A percentile compares a stretch with the other conserved stretches of the same genome.
phyloP scores from a whole-genome alignment of 2,888 invertebrate genomes.

The Lithophane leautieri region DNA sequence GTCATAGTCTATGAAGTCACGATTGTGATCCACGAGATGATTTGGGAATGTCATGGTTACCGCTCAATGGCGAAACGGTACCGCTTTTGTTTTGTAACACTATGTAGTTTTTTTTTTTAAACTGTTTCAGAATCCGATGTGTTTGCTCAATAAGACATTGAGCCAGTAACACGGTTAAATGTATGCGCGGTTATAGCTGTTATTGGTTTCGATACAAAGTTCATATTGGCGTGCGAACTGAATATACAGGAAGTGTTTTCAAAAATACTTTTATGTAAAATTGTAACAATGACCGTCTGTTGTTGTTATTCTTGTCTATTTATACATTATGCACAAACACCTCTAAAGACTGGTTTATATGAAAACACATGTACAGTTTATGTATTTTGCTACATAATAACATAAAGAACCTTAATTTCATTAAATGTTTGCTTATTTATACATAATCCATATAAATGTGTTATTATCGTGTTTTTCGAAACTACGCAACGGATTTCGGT shows the following conservation, averaged over 20 bases:
- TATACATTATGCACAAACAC: neutral
- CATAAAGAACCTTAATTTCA: neutral
- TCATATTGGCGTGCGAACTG: conserved; percentile 33
- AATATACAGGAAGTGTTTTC: conserved; percentile 44
- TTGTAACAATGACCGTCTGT: conserved; percentile 26
- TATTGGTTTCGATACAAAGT: conserved; percentile 49
- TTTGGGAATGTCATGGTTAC: conserved; percentile 89
- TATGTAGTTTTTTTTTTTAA: conserved; percentile 69
- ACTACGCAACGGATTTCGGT: neutral
- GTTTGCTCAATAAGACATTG: conserved; percentile 75
- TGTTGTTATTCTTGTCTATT: conserved; percentile 28
- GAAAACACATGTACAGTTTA: neutral
- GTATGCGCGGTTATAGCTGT: conserved; percentile 48
- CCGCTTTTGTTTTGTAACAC: conserved; percentile 78
- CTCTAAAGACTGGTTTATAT: neutral
- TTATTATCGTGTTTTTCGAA: neutral
- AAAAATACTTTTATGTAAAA: conserved; percentile 39
- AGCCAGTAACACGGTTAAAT: conserved; percentile 52
- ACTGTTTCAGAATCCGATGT: conserved; percentile 56
- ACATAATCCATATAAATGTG: neutral
- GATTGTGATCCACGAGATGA: conserved; percentile 85
- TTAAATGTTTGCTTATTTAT: neutral
- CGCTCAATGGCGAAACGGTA: conserved; percentile 65
- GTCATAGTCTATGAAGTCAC: conserved; percentile 81
- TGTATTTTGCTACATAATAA: neutral